These are phyloP conservation scores for Hippopotamus amphibius DNA, from an alignment of 2,113 vertebrate species.

Conservation along the genomic window DNA sequence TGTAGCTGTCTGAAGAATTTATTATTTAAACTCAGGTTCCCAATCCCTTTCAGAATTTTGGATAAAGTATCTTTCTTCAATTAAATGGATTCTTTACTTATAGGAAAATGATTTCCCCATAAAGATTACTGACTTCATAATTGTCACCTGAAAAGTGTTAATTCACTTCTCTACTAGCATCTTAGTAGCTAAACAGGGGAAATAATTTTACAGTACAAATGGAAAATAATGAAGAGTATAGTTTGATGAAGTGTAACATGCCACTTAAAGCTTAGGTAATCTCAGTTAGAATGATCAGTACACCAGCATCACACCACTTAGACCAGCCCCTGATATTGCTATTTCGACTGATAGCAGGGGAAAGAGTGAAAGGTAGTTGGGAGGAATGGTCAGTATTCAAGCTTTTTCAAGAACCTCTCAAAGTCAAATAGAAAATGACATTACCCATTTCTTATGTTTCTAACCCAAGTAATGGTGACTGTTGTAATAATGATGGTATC, in stretches of 20 bases:
- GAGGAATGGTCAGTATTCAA: background rate
- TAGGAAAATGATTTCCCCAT: slow-evolving; percentile 13
- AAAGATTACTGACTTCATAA: slow-evolving; percentile 38
- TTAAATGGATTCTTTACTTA: slow-evolving; percentile 51
- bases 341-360: background rate
- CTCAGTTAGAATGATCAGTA: background rate
- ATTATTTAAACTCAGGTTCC: slow-evolving; percentile 57
- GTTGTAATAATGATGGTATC: background rate
- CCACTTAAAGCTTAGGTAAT: background rate
- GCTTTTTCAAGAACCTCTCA: slow-evolving; percentile 16
- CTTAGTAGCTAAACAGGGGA: slow-evolving; percentile 18
- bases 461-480: background rate
- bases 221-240: slow-evolving; percentile 22
- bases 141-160: slow-evolving; percentile 15
- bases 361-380: background rate
- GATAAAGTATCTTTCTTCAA: slow-evolving; percentile 54
- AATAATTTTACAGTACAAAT: background rate
- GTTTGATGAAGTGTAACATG: background rate
- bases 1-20: slow-evolving; percentile 45
- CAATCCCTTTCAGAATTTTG: slow-evolving; percentile 55
- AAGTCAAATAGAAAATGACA: background rate
- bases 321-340: background rate
- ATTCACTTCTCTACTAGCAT: slow-evolving; percentile 15
- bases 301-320: background rate
- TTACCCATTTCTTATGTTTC: background rate